Evolutionary conservation across 2,113 vertebrate genomes (phyloP).

Genomic region (Nymphicus hollandicus): DNA sequence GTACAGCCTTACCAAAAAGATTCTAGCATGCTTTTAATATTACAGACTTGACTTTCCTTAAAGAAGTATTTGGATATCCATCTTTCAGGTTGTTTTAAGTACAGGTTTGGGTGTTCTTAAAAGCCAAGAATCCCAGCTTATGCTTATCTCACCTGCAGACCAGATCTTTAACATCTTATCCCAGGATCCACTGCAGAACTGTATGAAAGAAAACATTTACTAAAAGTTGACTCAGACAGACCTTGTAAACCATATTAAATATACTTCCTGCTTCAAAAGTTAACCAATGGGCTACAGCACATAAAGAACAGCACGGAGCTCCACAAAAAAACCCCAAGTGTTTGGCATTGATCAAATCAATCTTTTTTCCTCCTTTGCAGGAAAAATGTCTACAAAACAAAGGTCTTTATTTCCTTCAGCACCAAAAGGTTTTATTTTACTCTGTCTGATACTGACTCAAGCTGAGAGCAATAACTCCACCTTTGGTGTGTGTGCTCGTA

Average conservation of each 20-base stretch:
- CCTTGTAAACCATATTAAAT: not conserved
- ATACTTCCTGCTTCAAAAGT: not conserved
- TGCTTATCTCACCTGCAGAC: slow-evolving; percentile 86
- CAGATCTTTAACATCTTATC: slow-evolving; percentile 99
- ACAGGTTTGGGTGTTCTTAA: not conserved
- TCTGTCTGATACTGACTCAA: not conserved
- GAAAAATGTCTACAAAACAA: not conserved
- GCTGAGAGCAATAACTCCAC: not conserved
- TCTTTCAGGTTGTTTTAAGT: not conserved
- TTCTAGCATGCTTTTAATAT: not conserved
- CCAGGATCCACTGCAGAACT: slow-evolving; percentile 99
- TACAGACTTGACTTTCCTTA: not conserved
- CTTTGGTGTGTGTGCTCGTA: not conserved
- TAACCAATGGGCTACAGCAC: not conserved
- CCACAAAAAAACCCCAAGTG: not conserved
- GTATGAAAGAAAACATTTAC: slow-evolving; percentile 3
- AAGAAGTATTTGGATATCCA: not conserved
- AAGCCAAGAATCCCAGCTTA: not conserved
- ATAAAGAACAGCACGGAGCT: not conserved
- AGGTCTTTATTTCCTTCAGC: not conserved
- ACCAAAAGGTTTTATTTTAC: not conserved
- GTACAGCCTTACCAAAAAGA: not conserved
- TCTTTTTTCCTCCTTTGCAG: not conserved
- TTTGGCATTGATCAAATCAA: not conserved
- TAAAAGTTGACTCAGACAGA: not conserved